phyloP scores from a whole-genome alignment of 2,888 invertebrate species.

The Antheraea yamamai region DNA sequence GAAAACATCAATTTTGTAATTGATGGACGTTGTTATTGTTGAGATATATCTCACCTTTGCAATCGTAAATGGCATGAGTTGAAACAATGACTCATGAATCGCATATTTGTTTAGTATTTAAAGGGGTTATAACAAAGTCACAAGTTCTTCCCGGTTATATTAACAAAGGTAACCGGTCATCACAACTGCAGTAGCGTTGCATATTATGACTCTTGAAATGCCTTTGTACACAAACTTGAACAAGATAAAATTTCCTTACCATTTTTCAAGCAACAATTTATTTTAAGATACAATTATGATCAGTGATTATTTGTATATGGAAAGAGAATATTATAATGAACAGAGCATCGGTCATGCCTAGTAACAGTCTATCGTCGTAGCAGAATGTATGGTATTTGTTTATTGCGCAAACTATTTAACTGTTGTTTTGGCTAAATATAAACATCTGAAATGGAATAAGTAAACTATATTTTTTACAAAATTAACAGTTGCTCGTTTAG shows the following conservation, averaged over 20 bases:
- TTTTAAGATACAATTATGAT: not conserved
- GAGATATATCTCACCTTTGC: not conserved
- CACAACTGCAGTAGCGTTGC: not conserved
- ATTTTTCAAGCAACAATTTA: not conserved
- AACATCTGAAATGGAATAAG: not conserved
- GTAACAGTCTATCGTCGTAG: not conserved
- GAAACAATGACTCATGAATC: not conserved
- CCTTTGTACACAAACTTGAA: not conserved
- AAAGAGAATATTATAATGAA: not conserved
- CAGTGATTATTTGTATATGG: not conserved
- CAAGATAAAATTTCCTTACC: not conserved
- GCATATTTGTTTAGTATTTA: not conserved
- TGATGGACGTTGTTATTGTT: not conserved
- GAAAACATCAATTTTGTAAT: not conserved
- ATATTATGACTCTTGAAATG: not conserved
- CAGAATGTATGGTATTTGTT: not conserved
- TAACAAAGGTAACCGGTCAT: conserved; percentile 1
- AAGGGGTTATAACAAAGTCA: not conserved
- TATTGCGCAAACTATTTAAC: not conserved
- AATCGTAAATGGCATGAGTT: not conserved
- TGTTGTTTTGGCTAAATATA: not conserved
- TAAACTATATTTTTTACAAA: not conserved
- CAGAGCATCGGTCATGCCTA: not conserved
- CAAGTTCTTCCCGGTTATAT: not conserved
- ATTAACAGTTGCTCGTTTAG: not conserved